A percentile compares a stretch with the other conserved stretches of the same genome.
Evolutionary conservation across 2,113 vertebrate species (phyloP).

Genomic region (Python bivittatus): DNA sequence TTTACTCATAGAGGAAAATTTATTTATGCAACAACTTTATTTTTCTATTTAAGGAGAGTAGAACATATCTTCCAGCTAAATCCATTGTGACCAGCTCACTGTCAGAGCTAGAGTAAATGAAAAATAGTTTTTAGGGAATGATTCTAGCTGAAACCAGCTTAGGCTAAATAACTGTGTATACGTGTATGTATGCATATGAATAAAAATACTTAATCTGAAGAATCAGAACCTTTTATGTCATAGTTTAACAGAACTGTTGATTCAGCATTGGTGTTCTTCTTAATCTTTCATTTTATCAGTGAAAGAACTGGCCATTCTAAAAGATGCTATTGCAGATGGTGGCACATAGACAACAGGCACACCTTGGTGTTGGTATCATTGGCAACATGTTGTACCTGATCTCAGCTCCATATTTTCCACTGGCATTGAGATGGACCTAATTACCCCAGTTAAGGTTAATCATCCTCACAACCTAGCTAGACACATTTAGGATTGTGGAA

Average conservation of each 20-base stretch:
- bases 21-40: not conserved
- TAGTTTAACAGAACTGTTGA: not conserved
- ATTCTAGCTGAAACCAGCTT: not conserved
- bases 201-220: not conserved
- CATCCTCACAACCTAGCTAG: not conserved
- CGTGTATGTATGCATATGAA: not conserved
- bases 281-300: not conserved
- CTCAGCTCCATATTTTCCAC: no score
- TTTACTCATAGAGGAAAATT: not conserved
- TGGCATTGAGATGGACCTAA: no score
- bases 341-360: no score
- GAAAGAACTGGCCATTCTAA: not conserved
- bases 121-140: not conserved
- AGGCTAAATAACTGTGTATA: not conserved
- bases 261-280: not conserved
- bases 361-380: not conserved
- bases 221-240: not conserved
- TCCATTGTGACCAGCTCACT: not conserved
- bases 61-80: not conserved
- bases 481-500: not conserved
- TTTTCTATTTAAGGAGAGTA: not conserved
- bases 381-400: no score
- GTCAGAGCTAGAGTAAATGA: not conserved
- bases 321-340: no score
- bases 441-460: no score